Conservation (phyloP, 2,113 vertebrate species). For the Craseonycteris thonglongyai region DNA sequence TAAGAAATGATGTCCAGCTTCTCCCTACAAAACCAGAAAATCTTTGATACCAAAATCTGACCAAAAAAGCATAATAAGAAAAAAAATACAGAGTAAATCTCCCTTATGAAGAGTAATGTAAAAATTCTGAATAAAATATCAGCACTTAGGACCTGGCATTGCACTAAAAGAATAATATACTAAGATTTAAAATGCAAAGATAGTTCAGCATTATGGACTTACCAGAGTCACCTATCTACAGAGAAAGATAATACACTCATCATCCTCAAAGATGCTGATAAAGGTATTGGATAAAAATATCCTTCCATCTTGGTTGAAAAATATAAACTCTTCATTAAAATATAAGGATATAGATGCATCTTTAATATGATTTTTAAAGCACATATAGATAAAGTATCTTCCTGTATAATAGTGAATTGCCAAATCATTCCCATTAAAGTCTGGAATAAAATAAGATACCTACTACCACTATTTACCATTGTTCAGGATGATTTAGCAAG, state of each 20-base stretch:
- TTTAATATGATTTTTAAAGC: constrained; percentile 18
- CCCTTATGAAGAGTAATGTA: constrained; percentile 54
- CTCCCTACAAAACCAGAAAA: constrained; percentile 28
- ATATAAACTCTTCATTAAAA: constrained; percentile 11
- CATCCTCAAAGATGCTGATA: constrained; percentile 21
- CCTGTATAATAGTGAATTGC: neutral
- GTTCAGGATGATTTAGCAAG: neutral
- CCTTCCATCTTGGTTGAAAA: neutral
- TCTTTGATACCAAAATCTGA: constrained; percentile 36
- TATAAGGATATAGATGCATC: neutral
- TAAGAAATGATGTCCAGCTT: neutral
- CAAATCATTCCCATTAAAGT: neutral
- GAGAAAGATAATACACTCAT: neutral
- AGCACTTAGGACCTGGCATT: constrained; percentile 48
- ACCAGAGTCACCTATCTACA: neutral
- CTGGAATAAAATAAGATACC: neutral
- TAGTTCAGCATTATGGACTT: neutral
- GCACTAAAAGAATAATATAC: constrained; percentile 34
- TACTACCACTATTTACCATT: neutral
- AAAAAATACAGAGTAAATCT: constrained; percentile 1
- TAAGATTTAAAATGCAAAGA: constrained; percentile 54
- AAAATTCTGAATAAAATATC: constrained; percentile 67
- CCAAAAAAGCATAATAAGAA: constrained; percentile 1
- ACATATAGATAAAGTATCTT: neutral
- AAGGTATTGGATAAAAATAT: neutral